Percentiles rank a stretch among this genome's conserved stretches.
Conservation (phyloP, 2,888 invertebrate genomes). For the Urechis unicinctus region DNA sequence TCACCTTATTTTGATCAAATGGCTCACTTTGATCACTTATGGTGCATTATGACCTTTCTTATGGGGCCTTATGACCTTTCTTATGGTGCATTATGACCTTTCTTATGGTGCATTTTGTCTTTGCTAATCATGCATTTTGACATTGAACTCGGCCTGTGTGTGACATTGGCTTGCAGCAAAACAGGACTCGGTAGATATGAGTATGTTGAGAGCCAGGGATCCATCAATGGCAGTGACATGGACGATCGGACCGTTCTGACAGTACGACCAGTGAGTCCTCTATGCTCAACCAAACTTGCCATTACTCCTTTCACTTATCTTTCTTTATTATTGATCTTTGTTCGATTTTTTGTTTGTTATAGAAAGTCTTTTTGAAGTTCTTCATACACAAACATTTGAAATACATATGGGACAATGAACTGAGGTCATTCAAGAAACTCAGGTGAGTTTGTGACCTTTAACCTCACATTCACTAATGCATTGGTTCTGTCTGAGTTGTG, state of each 20-base stretch:
- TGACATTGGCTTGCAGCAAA: neutral
- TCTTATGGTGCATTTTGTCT: neutral
- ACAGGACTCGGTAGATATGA: conserved; percentile 3
- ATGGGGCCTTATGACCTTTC: too few relatives aligned
- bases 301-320: too few relatives aligned
- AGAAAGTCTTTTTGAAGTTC: conserved; percentile 21
- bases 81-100: neutral
- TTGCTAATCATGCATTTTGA: neutral
- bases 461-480: neutral
- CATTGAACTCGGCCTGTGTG: neutral
- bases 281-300: too few relatives aligned
- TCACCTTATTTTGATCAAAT: too few relatives aligned
- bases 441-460: conserved; percentile 21
- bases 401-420: conserved; percentile 38
- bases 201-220: conserved; percentile 3
- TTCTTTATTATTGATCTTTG: too few relatives aligned
- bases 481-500: too few relatives aligned
- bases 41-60: too few relatives aligned
- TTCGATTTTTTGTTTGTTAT: conserved; percentile 1
- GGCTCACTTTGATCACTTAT: too few relatives aligned
- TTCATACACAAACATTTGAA: conserved; percentile 44
- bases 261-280: conserved; percentile 5
- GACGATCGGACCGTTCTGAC: conserved; percentile 13
- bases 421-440: conserved; percentile 26
- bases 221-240: neutral